Evolutionary conservation across 2,797 vertebrate species (phyloP).

Genomic region (Rhabdophis nuchalis): DNA sequence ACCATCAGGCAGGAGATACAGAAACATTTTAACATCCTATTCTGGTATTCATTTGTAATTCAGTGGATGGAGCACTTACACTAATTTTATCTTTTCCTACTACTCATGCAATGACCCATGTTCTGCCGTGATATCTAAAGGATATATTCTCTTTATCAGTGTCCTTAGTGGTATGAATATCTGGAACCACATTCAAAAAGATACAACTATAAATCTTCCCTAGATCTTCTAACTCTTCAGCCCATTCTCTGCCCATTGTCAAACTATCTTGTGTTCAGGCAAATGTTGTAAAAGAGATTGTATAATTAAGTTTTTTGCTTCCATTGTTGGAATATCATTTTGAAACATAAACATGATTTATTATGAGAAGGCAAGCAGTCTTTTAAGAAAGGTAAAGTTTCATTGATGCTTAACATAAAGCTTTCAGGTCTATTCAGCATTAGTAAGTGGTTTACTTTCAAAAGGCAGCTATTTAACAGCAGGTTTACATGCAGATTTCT

Average conservation of each 20-base stretch:
- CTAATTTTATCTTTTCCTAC: background rate
- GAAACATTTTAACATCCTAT: background rate
- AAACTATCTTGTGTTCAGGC: background rate
- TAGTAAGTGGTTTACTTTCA: slow-evolving; percentile 65
- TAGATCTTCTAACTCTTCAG: background rate
- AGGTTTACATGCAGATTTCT: slow-evolving; percentile 66
- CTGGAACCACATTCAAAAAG: background rate
- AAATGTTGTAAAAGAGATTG: slow-evolving; percentile 32
- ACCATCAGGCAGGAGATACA: no score
- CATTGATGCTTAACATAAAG: slow-evolving; percentile 67
- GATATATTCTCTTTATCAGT: background rate
- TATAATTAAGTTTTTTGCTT: slow-evolving; percentile 68
- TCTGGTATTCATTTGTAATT: background rate
- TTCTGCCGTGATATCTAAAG: background rate
- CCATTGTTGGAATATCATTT: slow-evolving; percentile 64
- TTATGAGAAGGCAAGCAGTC: slow-evolving; percentile 56
- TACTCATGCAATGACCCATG: background rate
- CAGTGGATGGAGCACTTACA: background rate
- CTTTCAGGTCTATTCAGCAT: slow-evolving; percentile 63
- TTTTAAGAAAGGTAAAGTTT: slow-evolving; percentile 66
- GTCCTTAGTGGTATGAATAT: background rate
- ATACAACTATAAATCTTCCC: background rate
- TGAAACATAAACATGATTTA: slow-evolving; percentile 70
- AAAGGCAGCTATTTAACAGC: slow-evolving; percentile 70
- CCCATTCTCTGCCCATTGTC: background rate